A percentile compares a stretch with the other conserved stretches of the same genome.
These are phyloP conservation scores for Microctenopoma stevenorrisi DNA, from an alignment of 2,797 vertebrate genomes.

Conservation along the genomic window DNA sequence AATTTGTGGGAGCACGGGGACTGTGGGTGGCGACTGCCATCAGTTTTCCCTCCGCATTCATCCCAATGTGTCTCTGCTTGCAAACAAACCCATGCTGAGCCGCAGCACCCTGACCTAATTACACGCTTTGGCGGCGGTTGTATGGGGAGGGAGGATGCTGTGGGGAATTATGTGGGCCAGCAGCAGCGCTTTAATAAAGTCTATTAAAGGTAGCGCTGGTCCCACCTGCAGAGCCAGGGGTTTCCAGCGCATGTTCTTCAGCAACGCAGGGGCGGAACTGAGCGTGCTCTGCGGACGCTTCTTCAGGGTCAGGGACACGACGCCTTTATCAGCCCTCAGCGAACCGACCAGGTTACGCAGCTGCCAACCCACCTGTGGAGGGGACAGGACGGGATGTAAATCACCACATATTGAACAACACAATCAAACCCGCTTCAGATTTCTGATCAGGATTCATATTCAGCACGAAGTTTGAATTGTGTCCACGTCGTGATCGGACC, in stretches of 20 bases:
- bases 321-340: constrained; percentile 89
- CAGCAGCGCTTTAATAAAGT: constrained; percentile 65
- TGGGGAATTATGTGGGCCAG: constrained; percentile 68
- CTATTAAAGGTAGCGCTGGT: constrained; percentile 62
- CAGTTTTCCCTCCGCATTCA: constrained; percentile 28
- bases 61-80: constrained; percentile 37
- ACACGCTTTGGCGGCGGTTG: constrained; percentile 51
- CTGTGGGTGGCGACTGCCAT: constrained; percentile 42
- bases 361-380: constrained; percentile 92
- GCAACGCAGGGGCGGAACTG: constrained; percentile 90
- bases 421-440: constrained; percentile 13
- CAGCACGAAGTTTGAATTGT: constrained; percentile 51
- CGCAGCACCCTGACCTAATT: constrained; percentile 73
- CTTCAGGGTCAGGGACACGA: constrained; percentile 92
- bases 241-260: constrained; percentile 95
- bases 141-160: constrained; percentile 34
- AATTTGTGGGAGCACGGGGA: constrained; percentile 28
- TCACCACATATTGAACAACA: constrained; percentile 11
- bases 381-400: constrained; percentile 21
- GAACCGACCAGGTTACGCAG: constrained; percentile 92
- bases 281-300: constrained; percentile 93
- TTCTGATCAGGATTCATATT: constrained; percentile 19
- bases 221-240: constrained; percentile 91
- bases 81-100: constrained; percentile 58
- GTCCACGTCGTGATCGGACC: constrained; percentile 68